Conservation (phyloP, 2,797 vertebrate genomes). For the Pseudochromis fuscus region DNA sequence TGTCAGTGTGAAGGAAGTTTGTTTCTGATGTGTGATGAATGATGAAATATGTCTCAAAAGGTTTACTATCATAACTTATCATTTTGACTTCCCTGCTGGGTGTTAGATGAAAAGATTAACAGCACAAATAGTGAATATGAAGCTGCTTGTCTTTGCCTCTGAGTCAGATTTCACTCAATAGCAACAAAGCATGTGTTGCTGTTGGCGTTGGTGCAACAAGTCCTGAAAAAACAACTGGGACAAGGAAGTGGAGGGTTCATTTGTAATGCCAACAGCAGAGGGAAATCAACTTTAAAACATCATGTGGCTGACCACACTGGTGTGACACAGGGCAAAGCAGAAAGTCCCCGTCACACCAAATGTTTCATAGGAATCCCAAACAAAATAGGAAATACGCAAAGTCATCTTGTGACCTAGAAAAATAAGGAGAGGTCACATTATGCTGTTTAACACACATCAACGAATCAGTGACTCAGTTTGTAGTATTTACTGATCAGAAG, state of each 20-base stretch:
- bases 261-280: background rate
- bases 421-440: background rate
- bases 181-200: background rate
- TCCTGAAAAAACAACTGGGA: slow-evolving; percentile 11
- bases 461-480: background rate
- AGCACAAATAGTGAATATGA: background rate
- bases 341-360: slow-evolving; percentile 43
- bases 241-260: slow-evolving; percentile 19
- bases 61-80: background rate
- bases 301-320: slow-evolving; percentile 16
- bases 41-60: background rate
- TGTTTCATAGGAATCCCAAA: background rate
- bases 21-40: background rate
- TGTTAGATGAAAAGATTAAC: background rate
- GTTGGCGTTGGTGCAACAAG: background rate
- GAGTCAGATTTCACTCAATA: too few relatives aligned
- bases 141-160: too few relatives aligned
- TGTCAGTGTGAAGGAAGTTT: background rate
- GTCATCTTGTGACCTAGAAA: background rate
- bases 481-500: background rate
- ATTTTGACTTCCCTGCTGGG: background rate
- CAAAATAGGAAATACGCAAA: background rate
- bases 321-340: background rate
- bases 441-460: too few relatives aligned
- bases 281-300: slow-evolving; percentile 25